These are phyloP conservation scores for Lordiphosa collinella DNA, from an alignment of 1,140 invertebrate species.

Conservation along the genomic window DNA sequence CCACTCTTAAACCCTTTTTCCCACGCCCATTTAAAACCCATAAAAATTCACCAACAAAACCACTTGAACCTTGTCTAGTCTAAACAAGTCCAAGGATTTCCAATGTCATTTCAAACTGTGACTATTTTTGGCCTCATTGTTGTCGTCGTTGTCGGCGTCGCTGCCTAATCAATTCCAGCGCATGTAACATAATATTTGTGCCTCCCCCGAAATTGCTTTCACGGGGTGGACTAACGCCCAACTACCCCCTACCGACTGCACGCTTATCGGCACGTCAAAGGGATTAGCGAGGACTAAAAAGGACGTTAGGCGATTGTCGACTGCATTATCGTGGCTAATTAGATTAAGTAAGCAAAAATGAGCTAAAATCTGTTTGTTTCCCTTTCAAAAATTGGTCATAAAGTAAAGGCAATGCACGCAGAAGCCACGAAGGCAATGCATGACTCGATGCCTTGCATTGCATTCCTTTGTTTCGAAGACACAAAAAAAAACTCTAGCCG, in stretches of 20 bases:
- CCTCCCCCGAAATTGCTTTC: conserved; percentile 22
- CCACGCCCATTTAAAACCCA: background rate
- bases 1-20: background rate
- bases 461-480: conserved; percentile 48
- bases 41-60: background rate
- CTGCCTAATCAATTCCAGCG: conserved; percentile 36
- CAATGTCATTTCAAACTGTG: conserved; percentile 20
- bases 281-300: conserved; percentile 28
- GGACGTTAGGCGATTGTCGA: conserved; percentile 26
- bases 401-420: conserved; percentile 43
- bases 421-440: conserved; percentile 47
- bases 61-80: conserved; percentile 11
- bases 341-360: conserved; percentile 1
- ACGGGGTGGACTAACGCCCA: conserved; percentile 1
- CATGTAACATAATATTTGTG: conserved; percentile 48
- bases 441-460: conserved; percentile 47
- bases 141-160: conserved; percentile 6
- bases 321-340: conserved; percentile 30
- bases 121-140: conserved; percentile 30
- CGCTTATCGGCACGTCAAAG: conserved; percentile 41
- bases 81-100: background rate
- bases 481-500: conserved; percentile 31
- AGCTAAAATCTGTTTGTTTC: background rate
- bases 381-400: background rate
- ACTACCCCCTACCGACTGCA: conserved; percentile 14